These are phyloP conservation scores for Euphydryas editha DNA, from an alignment of 2,888 invertebrate genomes.

Conservation along the genomic window DNA sequence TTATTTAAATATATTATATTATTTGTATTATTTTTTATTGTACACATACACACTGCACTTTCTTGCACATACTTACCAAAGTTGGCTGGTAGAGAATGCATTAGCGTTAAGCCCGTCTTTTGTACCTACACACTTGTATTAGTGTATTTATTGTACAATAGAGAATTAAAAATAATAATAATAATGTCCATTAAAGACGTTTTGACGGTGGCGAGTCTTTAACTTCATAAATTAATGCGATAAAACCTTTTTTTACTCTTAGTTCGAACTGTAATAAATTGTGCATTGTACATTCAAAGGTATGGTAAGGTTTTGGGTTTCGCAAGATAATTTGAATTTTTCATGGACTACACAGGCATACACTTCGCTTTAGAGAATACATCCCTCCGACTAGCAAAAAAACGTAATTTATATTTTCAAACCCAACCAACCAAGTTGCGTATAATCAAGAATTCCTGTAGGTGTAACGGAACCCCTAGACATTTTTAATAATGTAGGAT, in stretches of 20 bases:
- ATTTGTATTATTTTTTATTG: too few relatives aligned
- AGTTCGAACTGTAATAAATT: slow-evolving; percentile 37
- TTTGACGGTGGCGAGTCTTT: slow-evolving; percentile 35
- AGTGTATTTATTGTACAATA: too few relatives aligned
- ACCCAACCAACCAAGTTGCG: slow-evolving; percentile 4
- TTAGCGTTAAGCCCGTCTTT: too few relatives aligned
- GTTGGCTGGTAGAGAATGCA: too few relatives aligned
- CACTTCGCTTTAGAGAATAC: slow-evolving; percentile 27
- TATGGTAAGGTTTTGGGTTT: slow-evolving; percentile 42
- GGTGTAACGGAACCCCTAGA: not conserved
- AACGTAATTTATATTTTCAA: slow-evolving; percentile 27
- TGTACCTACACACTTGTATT: too few relatives aligned
- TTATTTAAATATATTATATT: too few relatives aligned
- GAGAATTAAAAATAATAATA: too few relatives aligned
- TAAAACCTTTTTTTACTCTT: slow-evolving; percentile 27
- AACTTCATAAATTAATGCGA: slow-evolving; percentile 29
- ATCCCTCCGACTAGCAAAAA: slow-evolving; percentile 22
- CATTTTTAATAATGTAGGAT: slow-evolving; percentile 10
- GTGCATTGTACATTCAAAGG: slow-evolving; percentile 34
- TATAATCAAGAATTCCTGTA: not conserved
- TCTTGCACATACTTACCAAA: too few relatives aligned
- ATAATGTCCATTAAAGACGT: too few relatives aligned
- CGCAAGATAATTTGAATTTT: slow-evolving; percentile 66
- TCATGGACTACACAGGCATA: slow-evolving; percentile 70
- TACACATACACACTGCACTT: too few relatives aligned